Base-by-base conservation (phyloP, 2,888 invertebrate genomes). In the Hirtodrosophila trivittata region DNA sequence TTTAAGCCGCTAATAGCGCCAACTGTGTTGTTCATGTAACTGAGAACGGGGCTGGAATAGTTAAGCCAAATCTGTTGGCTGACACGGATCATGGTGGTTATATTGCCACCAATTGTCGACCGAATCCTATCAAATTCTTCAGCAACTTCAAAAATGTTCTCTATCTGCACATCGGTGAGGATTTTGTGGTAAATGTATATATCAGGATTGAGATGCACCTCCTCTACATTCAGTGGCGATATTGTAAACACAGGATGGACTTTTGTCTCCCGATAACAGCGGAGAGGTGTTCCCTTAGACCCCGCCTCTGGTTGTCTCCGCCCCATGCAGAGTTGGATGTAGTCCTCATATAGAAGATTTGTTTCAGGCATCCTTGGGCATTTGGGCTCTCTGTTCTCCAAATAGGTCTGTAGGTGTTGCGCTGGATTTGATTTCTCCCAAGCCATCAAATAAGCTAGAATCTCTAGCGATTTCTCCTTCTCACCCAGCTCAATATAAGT, bases 101-200 rank as follows among this genome's bases (percentile, higher is more conserved):
- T n/a, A n/a, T 1, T 3, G 1, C 59, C 59, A 0, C 14, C 0
- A 0, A 86, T 57, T 0, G 14, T 0, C 0, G 87, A 88, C 3
- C 88, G 78, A 0, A 21, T 0, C 49, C 66, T 75, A 0, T 55
- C n/a, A 0, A 18, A 1, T 1, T 69, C 16, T 8, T 62, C 41
- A 0, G 70, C 25, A 9, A 46, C 42, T 0, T 30, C 3, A 0
- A 76, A 7, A 0, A 88, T 32, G 0, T 93, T 92, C 30, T 94
- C 93, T 47, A 98, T 97, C 90, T 99, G 98, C 0, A 90, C 88
- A 80, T 98, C 97, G 63, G 92, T 94, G 84, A 99, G 92, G 8
- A 98, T 94, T 66, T 97, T 94, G 87, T 98, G 95, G 90, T 95
- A 98, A 42, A 98, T 91, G 42, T 94, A 93, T 62, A 98, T 94